Evolutionary conservation across 2,113 vertebrate species (phyloP), one percentile per base, ranked within the genome.

Genomic region (Sardina pilchardus): DNA sequence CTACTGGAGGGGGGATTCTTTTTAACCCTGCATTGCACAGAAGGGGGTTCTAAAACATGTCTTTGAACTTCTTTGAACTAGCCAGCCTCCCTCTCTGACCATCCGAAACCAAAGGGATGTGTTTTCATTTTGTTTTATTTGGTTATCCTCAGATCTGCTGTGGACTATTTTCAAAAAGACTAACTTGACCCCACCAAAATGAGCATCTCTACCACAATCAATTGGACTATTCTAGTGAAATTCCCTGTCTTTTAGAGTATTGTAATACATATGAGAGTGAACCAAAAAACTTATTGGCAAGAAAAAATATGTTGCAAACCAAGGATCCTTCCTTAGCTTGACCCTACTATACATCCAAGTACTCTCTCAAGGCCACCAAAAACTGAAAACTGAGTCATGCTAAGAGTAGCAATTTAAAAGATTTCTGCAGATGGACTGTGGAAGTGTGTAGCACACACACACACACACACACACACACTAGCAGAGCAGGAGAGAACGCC

Each of bases 141-240:
- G 93, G 92, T 91, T 94, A 92, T 94, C 91, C 94, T 91, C 92
- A 91, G 92, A 96, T 96, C 96, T 97, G 95, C 96, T 95, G 94
- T 95, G 96, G 95, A 96, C 96, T 94, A 91, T 91, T 93, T 94
- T 94, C 88, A 89, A 87, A 93, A 92, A 92, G 89, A 91, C 92
- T 36, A 86, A 91, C 80, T 89, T 89, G 30, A 34, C 71, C 71
- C 71, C 26, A 67, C 63, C 26, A 67, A 67, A 67, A 7, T 30
- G 12, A 67, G 30, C 6, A 67, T 59, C 0, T n/a, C 53, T 6
- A 4, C 19, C 53, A 59, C 63, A 67, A 36, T 39, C 14, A 36
- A 78, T 3, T 78, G 34, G 26, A 34, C 71, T 16, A 14, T 34
- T 34, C 71, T 59, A 24, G 12, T 34, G 14, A 63, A 63, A n/a